A percentile compares a stretch with the other conserved stretches of the same genome.
These are phyloP conservation scores for Eugnorisma glareosa DNA, from an alignment of 2,888 invertebrate genomes.

Conservation along the genomic window DNA sequence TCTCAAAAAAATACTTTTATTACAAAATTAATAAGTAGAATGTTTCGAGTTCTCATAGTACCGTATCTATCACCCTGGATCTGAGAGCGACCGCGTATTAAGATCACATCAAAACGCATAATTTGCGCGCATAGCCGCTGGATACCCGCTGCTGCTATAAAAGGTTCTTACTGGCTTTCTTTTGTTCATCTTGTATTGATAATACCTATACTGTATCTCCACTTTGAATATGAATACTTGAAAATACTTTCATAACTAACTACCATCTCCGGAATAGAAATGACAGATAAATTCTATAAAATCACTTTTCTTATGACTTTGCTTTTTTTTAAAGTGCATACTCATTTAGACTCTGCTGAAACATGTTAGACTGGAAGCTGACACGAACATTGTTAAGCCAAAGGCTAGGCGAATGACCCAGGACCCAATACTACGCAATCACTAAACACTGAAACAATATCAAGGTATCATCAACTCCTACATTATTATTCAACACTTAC, in stretches of 20 bases:
- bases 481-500: slow-evolving; percentile 33
- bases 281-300: not conserved
- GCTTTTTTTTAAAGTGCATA: not conserved
- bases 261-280: not conserved
- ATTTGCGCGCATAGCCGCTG: slow-evolving; percentile 55
- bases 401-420: not conserved
- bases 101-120: slow-evolving; percentile 65
- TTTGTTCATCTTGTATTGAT: slow-evolving; percentile 34
- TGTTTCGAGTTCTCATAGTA: slow-evolving; percentile 55
- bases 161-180: slow-evolving; percentile 25
- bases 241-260: not conserved
- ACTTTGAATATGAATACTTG: not conserved
- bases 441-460: slow-evolving; percentile 5
- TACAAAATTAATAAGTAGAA: not conserved
- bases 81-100: slow-evolving; percentile 65
- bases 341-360: not conserved
- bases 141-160: slow-evolving; percentile 42
- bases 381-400: not conserved
- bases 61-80: slow-evolving; percentile 63
- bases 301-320: not conserved
- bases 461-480: slow-evolving; percentile 12
- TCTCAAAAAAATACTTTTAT: not conserved
- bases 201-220: not conserved
- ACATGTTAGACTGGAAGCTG: not conserved
- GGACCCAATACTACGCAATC: not conserved